Evolutionary conservation across 2,113 vertebrate species (phyloP).

Genomic region (Peucedramus taeniatus): DNA sequence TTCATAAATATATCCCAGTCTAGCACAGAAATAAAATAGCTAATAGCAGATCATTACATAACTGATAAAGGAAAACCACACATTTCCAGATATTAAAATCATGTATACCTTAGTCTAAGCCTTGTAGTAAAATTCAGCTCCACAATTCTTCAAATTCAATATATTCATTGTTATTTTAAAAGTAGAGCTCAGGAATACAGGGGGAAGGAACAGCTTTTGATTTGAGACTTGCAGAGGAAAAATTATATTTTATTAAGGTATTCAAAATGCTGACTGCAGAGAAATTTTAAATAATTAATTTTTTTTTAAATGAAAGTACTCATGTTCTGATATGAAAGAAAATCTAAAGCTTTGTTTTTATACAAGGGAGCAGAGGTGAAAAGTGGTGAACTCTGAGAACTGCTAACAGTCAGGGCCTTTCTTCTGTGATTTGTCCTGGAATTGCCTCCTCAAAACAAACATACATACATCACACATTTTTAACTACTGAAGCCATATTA

Average conservation of each 20-base stretch:
- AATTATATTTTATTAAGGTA: constrained; percentile 15
- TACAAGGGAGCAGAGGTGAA: not conserved
- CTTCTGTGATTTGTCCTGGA: not conserved
- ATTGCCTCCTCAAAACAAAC: not conserved
- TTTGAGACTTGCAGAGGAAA: constrained; percentile 7
- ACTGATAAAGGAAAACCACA: not conserved
- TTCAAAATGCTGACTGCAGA: constrained; percentile 35
- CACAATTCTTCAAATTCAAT: not conserved
- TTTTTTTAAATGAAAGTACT: not conserved
- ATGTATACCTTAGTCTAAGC: not conserved
- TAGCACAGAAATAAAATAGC: not conserved
- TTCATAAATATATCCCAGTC: not conserved
- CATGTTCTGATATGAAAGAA: not conserved
- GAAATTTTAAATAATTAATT: constrained; percentile 38
- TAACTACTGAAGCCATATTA: not conserved
- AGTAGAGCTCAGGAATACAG: not conserved
- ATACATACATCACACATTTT: not conserved
- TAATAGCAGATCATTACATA: not conserved
- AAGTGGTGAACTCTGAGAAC: not conserved
- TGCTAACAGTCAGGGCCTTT: not conserved
- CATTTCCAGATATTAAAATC: constrained; percentile 23
- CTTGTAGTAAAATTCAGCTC: constrained; percentile 26
- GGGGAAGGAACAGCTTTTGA: constrained; percentile 7
- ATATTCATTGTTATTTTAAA: not conserved
- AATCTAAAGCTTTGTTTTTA: constrained; percentile 13